Evolutionary conservation across 2,888 invertebrate genomes (phyloP), one percentile per base, ranked within the genome.

Genomic region (Drosophila mettleri): DNA sequence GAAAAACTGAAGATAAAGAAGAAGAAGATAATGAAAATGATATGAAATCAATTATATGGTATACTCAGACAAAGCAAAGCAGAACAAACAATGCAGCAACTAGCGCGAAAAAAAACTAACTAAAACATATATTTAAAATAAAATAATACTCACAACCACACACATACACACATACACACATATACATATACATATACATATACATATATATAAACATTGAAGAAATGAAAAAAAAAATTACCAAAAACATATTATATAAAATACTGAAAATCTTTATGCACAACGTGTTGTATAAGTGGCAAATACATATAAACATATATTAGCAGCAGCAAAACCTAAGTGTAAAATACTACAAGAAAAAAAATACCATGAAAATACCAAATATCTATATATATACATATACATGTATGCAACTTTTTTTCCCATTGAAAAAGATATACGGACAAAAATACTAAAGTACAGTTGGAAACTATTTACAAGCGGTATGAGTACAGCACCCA

Each of bases 381-480:
- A 16, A 41, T n/a, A 57, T n/a, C 33, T 14, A 20, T 41, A 24
- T 36, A 18, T 34, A 51, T 52, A 36, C 39, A 33, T 59, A 22
- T 46, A 41, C 16, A 27, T 39, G 33, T 51, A 29, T 51, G 41
- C 27, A 45, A 31, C 14, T 51, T 24, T 51, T 45, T 45, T 34
- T 41, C 18, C 55, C 41, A 36, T 36, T 22, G 48, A 31, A 51
- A 48, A 18, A 1, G 16, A 43, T 34, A 38, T 10, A 31, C 29
- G 33, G 43, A 29, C 34, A 49, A 65, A 55, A 61, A 57, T 43
- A 61, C 57, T 71, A 53, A 57, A 54, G 22, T n/a, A n/a, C 77
- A 72, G 77, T 74, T 77, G 73, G 74, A 67, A 63, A 74, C 78
- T 74, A 74, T 74, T 74, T 74, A 74, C 78, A 74, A 77, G 58